phyloP scores from a whole-genome alignment of 2,113 vertebrate genomes.

The Acanthisitta chloris region DNA sequence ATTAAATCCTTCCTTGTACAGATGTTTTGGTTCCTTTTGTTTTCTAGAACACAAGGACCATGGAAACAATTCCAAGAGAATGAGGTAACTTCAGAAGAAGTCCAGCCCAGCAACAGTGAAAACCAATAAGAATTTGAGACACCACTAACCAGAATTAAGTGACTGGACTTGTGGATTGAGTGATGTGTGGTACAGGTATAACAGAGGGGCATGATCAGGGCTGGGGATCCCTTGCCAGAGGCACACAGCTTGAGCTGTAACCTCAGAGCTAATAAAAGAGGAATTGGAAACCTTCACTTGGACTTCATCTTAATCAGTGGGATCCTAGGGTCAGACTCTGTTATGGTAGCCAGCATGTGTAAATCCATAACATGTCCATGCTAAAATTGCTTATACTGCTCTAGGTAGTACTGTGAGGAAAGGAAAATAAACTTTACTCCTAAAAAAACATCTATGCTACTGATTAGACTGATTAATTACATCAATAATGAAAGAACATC shows the following conservation, averaged over 20 bases:
- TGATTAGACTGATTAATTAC: neutral
- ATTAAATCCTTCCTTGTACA: neutral
- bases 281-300: neutral
- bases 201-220: neutral
- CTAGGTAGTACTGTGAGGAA: neutral
- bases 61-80: neutral
- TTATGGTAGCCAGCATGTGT: rapidly evolving
- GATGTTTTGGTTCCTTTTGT: neutral
- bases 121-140: neutral
- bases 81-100: neutral
- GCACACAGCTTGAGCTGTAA: neutral
- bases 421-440: neutral
- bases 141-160: neutral
- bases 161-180: neutral
- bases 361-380: neutral
- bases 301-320: neutral
- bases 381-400: neutral
- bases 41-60: neutral
- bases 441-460: neutral
- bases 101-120: neutral
- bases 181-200: neutral
- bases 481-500: neutral
- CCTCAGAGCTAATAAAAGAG: neutral
- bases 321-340: neutral
- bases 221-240: neutral